Evolutionary conservation across 1,140 invertebrate species (phyloP), one percentile per base, ranked within the genome.

Genomic region (Octopus sinensis): DNA sequence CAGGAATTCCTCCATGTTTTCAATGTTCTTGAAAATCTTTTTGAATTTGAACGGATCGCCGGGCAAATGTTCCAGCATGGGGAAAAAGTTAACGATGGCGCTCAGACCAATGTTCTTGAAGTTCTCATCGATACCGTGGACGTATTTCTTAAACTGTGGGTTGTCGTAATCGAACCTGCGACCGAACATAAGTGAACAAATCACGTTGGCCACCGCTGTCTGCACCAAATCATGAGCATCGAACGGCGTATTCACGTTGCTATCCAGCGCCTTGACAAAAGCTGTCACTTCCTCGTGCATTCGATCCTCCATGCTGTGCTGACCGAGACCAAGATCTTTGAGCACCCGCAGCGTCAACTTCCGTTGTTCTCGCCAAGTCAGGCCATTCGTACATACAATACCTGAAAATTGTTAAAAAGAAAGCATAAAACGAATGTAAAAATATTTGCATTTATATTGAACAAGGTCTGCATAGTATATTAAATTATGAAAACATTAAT

Each of bases 111-210:
- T 53, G 23, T 84, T 76, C 54, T 80, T 83, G 80, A 84, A 82
- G 76, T 86, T 83, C 43, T 81, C 82, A 17, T 84, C 82, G 43
- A 86, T 82, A 53, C 84, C 82, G 12, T 83, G 54, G 13, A 86
- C 53, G 76, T 84, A 83, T 12, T 81, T 62, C 23, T 78, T 76
- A 54, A 85, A 84, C 5, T 54, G 73, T 4, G 77, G 73, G 77
- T 94, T 92, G 79, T 92, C 84, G 81, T 91, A 88, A 5, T 86
- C 84, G 13, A 92, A 93, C 85, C 93, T 89, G 84, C 93, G 93
- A 1, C 96, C 95, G 80, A 96, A 95, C 90, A 97, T 93, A 94
- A 97, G 95, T 79, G 92, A 93, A 95, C 96, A 97, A 0, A 97
- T 90, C 0, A 95, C 95, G 85, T 97, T 98, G 12, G 87, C 83